Base-by-base conservation (phyloP, 2,797 vertebrate genomes). In the Simalia tracyae region DNA sequence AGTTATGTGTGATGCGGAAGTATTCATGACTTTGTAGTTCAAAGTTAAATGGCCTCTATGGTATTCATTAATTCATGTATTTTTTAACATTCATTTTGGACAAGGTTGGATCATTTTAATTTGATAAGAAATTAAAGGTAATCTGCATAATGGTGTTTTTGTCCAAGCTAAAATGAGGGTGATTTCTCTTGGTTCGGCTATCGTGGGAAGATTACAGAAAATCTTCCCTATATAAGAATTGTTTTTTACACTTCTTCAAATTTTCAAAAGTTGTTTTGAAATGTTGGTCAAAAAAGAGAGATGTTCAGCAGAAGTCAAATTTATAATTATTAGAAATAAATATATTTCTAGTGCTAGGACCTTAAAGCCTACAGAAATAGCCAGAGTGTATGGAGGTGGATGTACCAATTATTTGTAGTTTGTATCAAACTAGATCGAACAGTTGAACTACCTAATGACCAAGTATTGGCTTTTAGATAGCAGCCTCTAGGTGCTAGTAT, bases 1-100 rank as follows among this genome's bases (percentile, higher is more conserved):
- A 92, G 54, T 93, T 76, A 90, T 94, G 88, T 97, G 91, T 85
- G 95, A 63, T 93, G 93, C 94, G 89, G 91, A 46, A 87, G 92
- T 66, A 92, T 10, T 68, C 63, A 15, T 19, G 72, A n/a, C 1
- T 87, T 86, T 90, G 86, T 91, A 88, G 95, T 94, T 93, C 94
- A 94, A 93, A 91, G 88, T 66, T 91, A 90, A 96, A 89, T 50
- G 94, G 92, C 88, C 90, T 93, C 61, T 91, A 50, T 50, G 93
- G 76, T 92, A 91, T 91, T 84, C 89, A 92, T 85, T 91, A 63
- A 46, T 86, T 66, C 60, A 46, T 17, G n/a, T 22, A 57, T 9
- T 76, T 84, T 60, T 81, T 28, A 3, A n/a, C 57, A 4, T 28
- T 42, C 15, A 7, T 81, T 84, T 91, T 93, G 92, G 84, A 81